Evolutionary conservation across 1,140 invertebrate species (phyloP).

Genomic region (Lepidurus apus): DNA sequence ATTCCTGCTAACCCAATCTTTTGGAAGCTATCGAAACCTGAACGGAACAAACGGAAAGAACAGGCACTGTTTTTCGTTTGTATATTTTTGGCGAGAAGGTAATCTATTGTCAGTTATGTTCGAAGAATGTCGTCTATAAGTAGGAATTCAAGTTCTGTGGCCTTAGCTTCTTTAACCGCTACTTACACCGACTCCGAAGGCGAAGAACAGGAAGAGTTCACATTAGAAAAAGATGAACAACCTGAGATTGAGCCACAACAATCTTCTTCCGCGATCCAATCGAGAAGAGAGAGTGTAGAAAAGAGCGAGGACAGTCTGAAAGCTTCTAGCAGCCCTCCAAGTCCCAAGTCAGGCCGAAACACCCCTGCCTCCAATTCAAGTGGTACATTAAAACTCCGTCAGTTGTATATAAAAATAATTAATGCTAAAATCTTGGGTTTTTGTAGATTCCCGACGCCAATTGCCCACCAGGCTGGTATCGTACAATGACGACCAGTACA

Average conservation of each 20-base stretch:
- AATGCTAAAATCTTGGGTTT: neutral
- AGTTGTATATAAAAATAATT: slow-evolving; percentile 6
- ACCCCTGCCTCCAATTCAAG: slow-evolving; percentile 35
- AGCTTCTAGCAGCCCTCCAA: slow-evolving; percentile 27
- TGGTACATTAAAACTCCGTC: slow-evolving; percentile 33
- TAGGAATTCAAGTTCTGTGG: neutral
- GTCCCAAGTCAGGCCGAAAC: slow-evolving; percentile 30
- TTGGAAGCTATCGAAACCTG: too few relatives aligned
- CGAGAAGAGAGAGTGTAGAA: neutral
- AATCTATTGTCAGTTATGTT: neutral
- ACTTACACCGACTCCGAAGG: slow-evolving; percentile 48
- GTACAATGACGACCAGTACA: slow-evolving; percentile 31
- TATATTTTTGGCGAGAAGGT: neutral
- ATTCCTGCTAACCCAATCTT: too few relatives aligned
- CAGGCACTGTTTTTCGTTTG: neutral
- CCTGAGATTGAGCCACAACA: slow-evolving; percentile 34
- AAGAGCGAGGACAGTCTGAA: slow-evolving; percentile 23
- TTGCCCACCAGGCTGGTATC: slow-evolving; percentile 31
- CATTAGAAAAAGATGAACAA: slow-evolving; percentile 24
- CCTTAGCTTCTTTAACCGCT: slow-evolving; percentile 44
- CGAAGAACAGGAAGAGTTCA: slow-evolving; percentile 42
- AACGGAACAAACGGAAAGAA: neutral
- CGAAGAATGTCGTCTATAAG: neutral
- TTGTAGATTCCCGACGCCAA: slow-evolving; percentile 19
- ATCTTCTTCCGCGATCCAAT: slow-evolving; percentile 11